phyloP scores from a whole-genome alignment of 2,113 vertebrate species.

The Apus apus region DNA sequence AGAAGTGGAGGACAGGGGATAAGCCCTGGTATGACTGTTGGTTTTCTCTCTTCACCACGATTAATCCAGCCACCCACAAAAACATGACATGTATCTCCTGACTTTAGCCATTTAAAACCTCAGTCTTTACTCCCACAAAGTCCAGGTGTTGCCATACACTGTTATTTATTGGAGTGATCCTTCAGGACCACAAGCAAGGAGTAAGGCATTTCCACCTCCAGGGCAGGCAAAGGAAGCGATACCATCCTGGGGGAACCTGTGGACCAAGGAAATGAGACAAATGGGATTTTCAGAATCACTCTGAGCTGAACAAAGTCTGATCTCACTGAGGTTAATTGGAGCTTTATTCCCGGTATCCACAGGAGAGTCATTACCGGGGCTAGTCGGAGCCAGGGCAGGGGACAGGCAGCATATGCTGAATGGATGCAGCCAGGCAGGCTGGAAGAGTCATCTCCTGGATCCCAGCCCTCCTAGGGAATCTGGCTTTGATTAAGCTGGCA shows the following conservation, averaged over 20 bases:
- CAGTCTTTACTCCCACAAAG: fast-evolving
- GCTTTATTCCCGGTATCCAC: neutral
- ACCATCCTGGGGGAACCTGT: fast-evolving
- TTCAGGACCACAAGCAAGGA: neutral
- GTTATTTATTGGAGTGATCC: neutral
- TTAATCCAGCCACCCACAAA: neutral
- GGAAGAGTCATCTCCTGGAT: neutral
- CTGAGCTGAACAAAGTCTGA: neutral
- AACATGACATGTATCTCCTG: fast-evolving
- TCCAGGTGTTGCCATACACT: neutral
- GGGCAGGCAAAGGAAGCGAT: neutral
- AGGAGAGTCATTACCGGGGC: neutral
- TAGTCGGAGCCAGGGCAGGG: neutral
- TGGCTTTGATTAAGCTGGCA: neutral
- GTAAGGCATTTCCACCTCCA: neutral
- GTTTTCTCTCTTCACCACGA: neutral
- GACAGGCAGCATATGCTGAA: neutral
- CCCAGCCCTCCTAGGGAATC: neutral
- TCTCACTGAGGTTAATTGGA: neutral
- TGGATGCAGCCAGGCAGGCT: fast-evolving
- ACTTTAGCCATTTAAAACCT: neutral
- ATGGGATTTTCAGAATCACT: neutral
- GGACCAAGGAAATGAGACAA: neutral
- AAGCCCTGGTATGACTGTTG: neutral
- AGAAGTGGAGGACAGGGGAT: neutral